Evolutionary conservation across 2,888 invertebrate genomes (phyloP).

Genomic region (Mimachlamys varia): DNA sequence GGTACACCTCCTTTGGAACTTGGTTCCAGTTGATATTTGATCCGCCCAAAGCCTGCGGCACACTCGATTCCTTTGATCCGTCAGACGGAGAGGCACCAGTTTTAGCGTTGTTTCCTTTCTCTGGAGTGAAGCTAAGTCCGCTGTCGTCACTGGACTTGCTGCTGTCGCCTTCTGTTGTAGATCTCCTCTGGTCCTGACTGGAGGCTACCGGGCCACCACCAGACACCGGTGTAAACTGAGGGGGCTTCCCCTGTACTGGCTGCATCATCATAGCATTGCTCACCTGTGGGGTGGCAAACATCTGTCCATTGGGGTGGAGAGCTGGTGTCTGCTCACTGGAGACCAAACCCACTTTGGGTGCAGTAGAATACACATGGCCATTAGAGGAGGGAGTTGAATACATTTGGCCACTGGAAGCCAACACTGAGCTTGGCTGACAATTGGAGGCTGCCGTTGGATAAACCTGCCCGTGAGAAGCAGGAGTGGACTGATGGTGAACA

Average conservation of each 20-base stretch:
- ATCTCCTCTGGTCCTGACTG: slow-evolving; percentile 50
- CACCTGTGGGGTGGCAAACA: slow-evolving; percentile 49
- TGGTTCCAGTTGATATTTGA: slow-evolving; percentile 67
- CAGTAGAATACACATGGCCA: not conserved
- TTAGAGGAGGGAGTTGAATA: not conserved
- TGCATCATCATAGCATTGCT: slow-evolving; percentile 48
- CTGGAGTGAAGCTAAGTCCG: slow-evolving; percentile 75
- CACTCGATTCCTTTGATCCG: slow-evolving; percentile 42
- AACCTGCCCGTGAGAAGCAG: not conserved
- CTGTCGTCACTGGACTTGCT: slow-evolving; percentile 74
- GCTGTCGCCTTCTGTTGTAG: slow-evolving; percentile 64
- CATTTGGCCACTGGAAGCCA: not conserved
- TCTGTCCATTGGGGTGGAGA: not conserved
- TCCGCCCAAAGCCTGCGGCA: slow-evolving; percentile 45
- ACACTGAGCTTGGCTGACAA: not conserved
- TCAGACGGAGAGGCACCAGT: slow-evolving; percentile 38
- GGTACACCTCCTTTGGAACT: slow-evolving; percentile 75
- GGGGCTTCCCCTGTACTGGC: slow-evolving; percentile 44
- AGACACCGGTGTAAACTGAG: slow-evolving; percentile 50
- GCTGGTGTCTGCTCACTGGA: not conserved
- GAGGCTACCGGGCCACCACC: slow-evolving; percentile 47
- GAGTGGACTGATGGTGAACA: not conserved
- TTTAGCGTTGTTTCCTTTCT: slow-evolving; percentile 59
- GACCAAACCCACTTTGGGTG: not conserved
- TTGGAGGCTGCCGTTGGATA: not conserved